Conservation (phyloP, 2,888 invertebrate genomes). For the Chirona hameri region DNA sequence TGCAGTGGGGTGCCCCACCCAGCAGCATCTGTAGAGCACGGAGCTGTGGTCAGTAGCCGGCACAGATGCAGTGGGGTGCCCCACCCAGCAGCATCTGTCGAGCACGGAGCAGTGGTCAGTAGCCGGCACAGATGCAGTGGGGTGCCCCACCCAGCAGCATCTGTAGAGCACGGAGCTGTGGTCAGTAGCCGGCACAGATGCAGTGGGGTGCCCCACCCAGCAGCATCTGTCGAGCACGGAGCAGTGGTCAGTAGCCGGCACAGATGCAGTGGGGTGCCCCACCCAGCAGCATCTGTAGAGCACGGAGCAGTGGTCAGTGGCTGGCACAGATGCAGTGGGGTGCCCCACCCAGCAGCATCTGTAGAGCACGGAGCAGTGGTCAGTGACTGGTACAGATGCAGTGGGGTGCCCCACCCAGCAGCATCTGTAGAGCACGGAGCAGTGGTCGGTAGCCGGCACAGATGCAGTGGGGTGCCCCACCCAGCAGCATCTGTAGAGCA, state of each 20-base stretch:
- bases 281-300: background rate
- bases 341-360: background rate
- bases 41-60: background rate
- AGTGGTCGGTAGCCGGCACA: background rate
- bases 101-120: background rate
- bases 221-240: background rate
- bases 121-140: no score
- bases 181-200: no score
- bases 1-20: no score
- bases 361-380: background rate
- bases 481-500: background rate
- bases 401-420: no score
- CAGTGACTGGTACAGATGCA: no score
- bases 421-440: background rate
- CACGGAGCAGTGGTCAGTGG: background rate
- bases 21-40: background rate
- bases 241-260: background rate
- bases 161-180: background rate
- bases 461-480: no score
- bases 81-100: background rate
- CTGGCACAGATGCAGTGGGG: no score
- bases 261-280: no score
- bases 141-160: background rate
- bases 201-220: no score
- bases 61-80: no score